Base-by-base conservation (phyloP, 2,888 invertebrate species). In the Phragmatobia fuliginosa region DNA sequence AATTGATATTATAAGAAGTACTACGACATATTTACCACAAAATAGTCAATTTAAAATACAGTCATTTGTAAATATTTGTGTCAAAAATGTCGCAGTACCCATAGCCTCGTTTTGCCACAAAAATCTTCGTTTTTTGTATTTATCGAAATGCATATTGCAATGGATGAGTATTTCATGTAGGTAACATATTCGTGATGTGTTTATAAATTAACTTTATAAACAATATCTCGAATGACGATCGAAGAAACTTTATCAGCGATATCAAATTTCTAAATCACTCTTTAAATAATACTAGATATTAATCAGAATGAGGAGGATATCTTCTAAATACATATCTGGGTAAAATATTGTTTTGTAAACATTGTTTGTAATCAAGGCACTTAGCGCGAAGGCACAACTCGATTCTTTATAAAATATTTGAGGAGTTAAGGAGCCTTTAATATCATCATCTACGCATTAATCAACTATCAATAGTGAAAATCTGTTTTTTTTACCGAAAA, bases 341-440 rank as follows among this genome's bases (percentile, higher is more conserved):
- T 66, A 69, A 66, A 56, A 60, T 66, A 56, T 62, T 36, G 41
- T 67, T 61, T 61, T n/a, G 52, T 67, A 64, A 6, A 61, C 52
- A 73, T 72, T 78, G 78, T 76, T 61, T 71, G n/a, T n/a, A n/a
- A n/a, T 66, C 72, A 85, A 83, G 85, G 84, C 82, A 82, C 84
- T 60, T 76, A 62, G 61, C 78, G 73, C 62, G 21, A 78, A 73
- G 81, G 76, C 80, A 79, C 76, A 63, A 72, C 68, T 74, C 78
- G 76, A 83, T 83, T 79, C 78, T 75, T 79, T 66, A 75, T 62
- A 74, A 64, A 72, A 73, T 66, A 31, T 61, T 32, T 16, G 41
- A 68, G n/a, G 41, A 68, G n/a, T 36, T 28, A 18, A 64, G 25
- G 38, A 21, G 61, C 76, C 75, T 72, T 76, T 70, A 65, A 73